A percentile compares a stretch with the other conserved stretches of the same genome.
Evolutionary conservation across 2,797 vertebrate genomes (phyloP).

Genomic region (Sebastes umbrosus): DNA sequence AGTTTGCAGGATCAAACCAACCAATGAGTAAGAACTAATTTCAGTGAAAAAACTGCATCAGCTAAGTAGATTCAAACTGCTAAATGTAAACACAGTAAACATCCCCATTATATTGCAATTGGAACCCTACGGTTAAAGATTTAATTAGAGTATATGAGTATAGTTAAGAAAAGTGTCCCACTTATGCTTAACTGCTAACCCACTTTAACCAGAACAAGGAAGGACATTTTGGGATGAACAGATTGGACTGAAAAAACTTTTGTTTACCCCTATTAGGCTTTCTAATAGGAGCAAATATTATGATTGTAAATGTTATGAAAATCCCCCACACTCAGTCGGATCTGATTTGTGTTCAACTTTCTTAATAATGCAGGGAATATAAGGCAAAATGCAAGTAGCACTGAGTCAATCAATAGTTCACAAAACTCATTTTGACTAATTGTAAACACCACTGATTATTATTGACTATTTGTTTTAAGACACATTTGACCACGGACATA

Average conservation of each 20-base stretch:
- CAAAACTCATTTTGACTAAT: neutral
- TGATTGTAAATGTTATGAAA: neutral
- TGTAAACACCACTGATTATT: neutral
- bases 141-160: neutral
- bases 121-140: neutral
- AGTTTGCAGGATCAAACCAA: neutral
- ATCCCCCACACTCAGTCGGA: neutral
- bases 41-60: neutral
- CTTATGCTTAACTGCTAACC: neutral
- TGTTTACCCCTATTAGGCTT: neutral
- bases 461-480: neutral
- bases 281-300: neutral
- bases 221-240: neutral
- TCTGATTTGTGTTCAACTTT: neutral
- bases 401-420: neutral
- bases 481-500: neutral
- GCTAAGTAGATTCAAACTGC: neutral
- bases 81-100: neutral
- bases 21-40: neutral
- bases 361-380: neutral
- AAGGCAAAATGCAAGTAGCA: neutral
- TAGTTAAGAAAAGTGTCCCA: neutral
- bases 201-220: neutral
- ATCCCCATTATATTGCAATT: neutral
- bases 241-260: neutral